Conservation (phyloP, 2,797 vertebrate species). For the Lacerta viridis region DNA sequence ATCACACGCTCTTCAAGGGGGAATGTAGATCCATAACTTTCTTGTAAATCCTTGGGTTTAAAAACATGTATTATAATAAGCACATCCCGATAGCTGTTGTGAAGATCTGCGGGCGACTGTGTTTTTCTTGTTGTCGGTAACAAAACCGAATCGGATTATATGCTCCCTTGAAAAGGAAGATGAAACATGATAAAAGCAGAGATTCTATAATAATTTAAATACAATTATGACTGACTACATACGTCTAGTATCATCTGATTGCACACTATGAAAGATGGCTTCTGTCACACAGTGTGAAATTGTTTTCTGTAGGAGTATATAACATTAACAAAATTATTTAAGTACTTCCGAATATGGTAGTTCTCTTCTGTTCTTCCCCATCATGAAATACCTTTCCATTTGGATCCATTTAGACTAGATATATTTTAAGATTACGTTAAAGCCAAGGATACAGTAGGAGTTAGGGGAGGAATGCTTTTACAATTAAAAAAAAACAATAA, state of each 20-base stretch:
- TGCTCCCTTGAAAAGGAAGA: constrained; percentile 75
- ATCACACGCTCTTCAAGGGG: constrained; percentile 66
- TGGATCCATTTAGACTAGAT: constrained; percentile 4
- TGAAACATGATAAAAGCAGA: constrained; percentile 74
- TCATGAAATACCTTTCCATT: neutral
- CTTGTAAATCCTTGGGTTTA: constrained; percentile 79
- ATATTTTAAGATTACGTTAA: constrained; percentile 7
- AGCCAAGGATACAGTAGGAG: neutral
- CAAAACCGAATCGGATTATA: constrained; percentile 75
- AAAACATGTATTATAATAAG: constrained; percentile 67
- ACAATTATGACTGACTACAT: constrained; percentile 59
- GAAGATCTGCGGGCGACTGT: constrained; percentile 72
- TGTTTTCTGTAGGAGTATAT: neutral
- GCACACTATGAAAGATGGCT: neutral
- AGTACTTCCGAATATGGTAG: constrained; percentile 47
- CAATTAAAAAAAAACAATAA: neutral
- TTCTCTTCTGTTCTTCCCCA: neutral
- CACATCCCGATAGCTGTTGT: constrained; percentile 75
- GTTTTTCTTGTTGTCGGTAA: constrained; percentile 77
- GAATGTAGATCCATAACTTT: constrained; percentile 67
- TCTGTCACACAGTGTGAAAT: constrained; percentile 16
- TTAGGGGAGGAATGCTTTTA: neutral
- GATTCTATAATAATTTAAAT: constrained; percentile 57
- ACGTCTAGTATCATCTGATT: constrained; percentile 38
- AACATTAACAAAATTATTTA: constrained; percentile 31